These are phyloP conservation scores for Apteryx mantelli DNA, from an alignment of 2,113 vertebrate species.

Conservation along the genomic window DNA sequence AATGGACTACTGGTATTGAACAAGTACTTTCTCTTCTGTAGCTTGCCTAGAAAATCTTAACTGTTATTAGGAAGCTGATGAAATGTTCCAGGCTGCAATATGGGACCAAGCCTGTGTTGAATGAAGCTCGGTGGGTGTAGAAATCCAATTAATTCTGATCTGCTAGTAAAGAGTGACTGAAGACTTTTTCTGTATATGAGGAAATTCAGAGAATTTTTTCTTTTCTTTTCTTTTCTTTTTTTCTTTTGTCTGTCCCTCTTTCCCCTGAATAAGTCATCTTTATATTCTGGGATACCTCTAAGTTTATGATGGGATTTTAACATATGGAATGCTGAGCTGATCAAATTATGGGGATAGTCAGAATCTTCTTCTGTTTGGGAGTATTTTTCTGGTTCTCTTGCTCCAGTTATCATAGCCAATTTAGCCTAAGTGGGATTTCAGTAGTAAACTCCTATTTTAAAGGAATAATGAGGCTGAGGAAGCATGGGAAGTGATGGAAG, in stretches of 20 bases:
- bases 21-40: slow-evolving; percentile 27
- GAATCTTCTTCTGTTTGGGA: not conserved
- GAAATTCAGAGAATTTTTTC: not conserved
- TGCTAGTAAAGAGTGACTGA: slow-evolving; percentile 34
- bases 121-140: slow-evolving; percentile 34
- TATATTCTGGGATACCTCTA: not conserved
- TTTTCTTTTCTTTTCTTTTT: too few relatives aligned
- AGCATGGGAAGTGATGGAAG: not conserved
- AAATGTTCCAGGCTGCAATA: slow-evolving; percentile 36
- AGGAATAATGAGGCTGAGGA: not conserved
- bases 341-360: not conserved
- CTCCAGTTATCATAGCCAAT: slow-evolving; percentile 2
- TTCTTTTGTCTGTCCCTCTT: fast-evolving
- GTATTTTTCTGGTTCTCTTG: not conserved
- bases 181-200: not conserved
- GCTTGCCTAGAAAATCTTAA: not conserved
- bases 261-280: not conserved
- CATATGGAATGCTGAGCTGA: not conserved
- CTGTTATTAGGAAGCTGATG: slow-evolving; percentile 57
- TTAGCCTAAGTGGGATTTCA: not conserved
- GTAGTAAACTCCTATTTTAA: not conserved
- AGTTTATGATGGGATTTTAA: not conserved
- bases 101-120: slow-evolving; percentile 41
- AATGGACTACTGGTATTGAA: slow-evolving; percentile 40
- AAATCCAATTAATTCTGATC: slow-evolving; percentile 49